phyloP scores from a whole-genome alignment of 1,140 invertebrate species.

The Plodia interpunctella region DNA sequence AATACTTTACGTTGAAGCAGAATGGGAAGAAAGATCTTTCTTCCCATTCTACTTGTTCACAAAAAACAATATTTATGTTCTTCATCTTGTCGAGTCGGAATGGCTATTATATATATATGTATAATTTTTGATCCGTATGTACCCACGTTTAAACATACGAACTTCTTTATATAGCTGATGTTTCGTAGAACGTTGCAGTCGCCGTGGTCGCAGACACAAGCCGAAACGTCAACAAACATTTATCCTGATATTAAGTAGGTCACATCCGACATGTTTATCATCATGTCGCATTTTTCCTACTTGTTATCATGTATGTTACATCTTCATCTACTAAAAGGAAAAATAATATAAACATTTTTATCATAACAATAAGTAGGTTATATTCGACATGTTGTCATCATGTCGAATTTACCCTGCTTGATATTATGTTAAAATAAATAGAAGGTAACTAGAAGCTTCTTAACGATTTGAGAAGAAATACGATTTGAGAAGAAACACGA shows the following conservation, averaged over 20 bases:
- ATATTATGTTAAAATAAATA: slow-evolving; percentile 22
- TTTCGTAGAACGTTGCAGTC: slow-evolving; percentile 15
- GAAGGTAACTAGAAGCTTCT: too few relatives aligned
- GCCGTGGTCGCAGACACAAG: not conserved
- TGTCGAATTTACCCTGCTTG: slow-evolving; percentile 30
- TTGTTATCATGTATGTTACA: slow-evolving; percentile 14
- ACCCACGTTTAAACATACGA: too few relatives aligned
- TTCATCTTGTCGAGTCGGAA: too few relatives aligned
- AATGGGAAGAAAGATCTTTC: too few relatives aligned
- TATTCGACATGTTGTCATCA: slow-evolving; percentile 31
- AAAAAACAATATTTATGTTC: too few relatives aligned
- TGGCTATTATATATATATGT: too few relatives aligned
- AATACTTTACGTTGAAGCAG: too few relatives aligned
- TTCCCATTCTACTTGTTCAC: too few relatives aligned
- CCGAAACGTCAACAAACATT: not conserved
- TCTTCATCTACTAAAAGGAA: not conserved
- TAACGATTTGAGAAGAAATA: too few relatives aligned
- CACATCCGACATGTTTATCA: slow-evolving; percentile 21
- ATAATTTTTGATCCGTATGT: too few relatives aligned
- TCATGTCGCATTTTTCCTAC: slow-evolving; percentile 17
- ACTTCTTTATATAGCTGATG: too few relatives aligned
- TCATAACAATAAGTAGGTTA: slow-evolving; percentile 39
- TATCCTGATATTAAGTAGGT: slow-evolving; percentile 30
- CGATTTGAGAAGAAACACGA: too few relatives aligned
- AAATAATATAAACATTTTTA: not conserved